Evolutionary conservation across 2,113 vertebrate genomes (phyloP), one percentile per base, ranked within the genome.

Genomic region (Protomyctophum bolini): DNA sequence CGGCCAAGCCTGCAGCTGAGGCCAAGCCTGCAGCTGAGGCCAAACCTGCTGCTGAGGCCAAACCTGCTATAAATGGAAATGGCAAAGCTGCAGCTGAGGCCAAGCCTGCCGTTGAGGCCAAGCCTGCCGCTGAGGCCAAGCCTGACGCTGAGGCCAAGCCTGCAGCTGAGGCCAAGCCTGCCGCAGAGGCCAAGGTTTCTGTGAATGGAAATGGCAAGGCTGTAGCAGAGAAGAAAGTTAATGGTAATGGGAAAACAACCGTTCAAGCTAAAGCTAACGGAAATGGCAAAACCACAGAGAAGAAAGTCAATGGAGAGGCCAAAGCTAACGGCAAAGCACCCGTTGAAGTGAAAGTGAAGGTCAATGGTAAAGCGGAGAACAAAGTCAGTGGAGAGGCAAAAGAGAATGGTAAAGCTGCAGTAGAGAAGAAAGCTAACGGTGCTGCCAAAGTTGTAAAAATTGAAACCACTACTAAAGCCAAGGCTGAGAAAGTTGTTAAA

Each of bases 391-490:
- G 21, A 21, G 21, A 1, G 21, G 21, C 21, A 21, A 21, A 21
- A 21, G 21, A 21, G 21, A 21, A 28, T 21, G 88, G 66, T 75
- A 92, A 90, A 41, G 72, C 80, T 87, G 70, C 67, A 8, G 11
- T 29, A 45, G 83, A 90, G 55, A 88, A 82, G 75, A 88, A 86
- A 76, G 63, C 68, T 15, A 14, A 77, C 29, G 85, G 68, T 15
- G 75, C 83, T 66, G 63, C 56, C 46, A 82, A 72, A 70, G 59
- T 66, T 8, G 76, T 75, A 50, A 87, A 72, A 66, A 69, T 47
- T 69, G 90, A 91, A 88, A 83, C 88, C 75, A 77, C 87, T 88
- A 80, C 72, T 47, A 46, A 70, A 73, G 64, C 12, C 62, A 84
- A 76, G 59, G 2, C 85, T 80, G 84, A 86, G 72, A 75, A 75